Base-by-base conservation (phyloP, 2,888 invertebrate species). In the Nymphalis urticae region DNA sequence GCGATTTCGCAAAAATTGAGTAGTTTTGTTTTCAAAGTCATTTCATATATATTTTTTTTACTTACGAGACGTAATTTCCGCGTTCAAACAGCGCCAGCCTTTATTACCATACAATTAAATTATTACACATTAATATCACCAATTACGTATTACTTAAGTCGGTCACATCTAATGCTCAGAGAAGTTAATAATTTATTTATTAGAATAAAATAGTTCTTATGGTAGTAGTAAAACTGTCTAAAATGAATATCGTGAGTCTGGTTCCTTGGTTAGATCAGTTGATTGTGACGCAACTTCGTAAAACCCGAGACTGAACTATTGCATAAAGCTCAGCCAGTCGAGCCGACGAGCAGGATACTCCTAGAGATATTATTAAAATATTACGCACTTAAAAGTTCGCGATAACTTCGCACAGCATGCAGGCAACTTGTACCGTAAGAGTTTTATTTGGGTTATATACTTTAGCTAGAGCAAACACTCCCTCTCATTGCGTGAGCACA, bases 211-310 rank as follows among this genome's bases (percentile, higher is more conserved):
- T 42, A 27, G 42, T 42, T 19, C 58, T 58, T 36, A 58, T 19
- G 36, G n/a, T 5, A 19, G 10, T 58, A 19, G 58, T 19, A 58
- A 42, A 9, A 58, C n/a, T 58, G 36, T 58, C 58, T 2, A n/a
- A 10, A 51, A 8, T n/a, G 6, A 6, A 24, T 6, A 27, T 53
- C 53, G 53, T 27, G 36, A 4, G 10, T 19, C 19, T 8, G n/a
- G 36, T 9, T 50, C 48, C 5, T 53, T 24, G 24, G 53, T 16
- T 17, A 48, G 65, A 59, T 66, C 69, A 62, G 62, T 66, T 59
- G 62, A 21, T 62, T 48, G 58, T 69, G 62, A 65, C 69, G 65
- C 53, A 65, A 69, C 53, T 7, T 42, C 9, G 32, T 1, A 24
- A n/a, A 61, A 47, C 48, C 48, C 47, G 27, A 47, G 17, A 9